These are phyloP conservation scores for Notospermus geniculatus DNA, from an alignment of 1,140 invertebrate species.

Conservation along the genomic window DNA sequence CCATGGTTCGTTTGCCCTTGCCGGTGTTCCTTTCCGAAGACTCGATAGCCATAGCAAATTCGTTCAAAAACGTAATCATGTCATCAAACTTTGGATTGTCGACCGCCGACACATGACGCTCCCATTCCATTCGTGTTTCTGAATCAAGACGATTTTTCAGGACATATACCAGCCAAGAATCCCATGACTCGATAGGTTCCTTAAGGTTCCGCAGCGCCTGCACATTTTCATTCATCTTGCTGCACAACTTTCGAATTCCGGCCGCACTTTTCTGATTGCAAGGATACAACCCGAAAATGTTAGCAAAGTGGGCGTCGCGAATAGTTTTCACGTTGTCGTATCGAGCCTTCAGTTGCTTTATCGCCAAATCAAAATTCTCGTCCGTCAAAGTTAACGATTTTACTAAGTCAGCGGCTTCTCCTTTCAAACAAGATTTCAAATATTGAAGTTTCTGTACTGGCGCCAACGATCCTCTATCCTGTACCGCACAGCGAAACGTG, in stretches of 20 bases:
- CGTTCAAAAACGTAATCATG: too few relatives aligned
- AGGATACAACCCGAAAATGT: background rate
- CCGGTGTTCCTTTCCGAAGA: too few relatives aligned
- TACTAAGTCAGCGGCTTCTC: background rate
- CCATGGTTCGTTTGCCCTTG: too few relatives aligned
- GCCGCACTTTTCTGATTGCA: background rate
- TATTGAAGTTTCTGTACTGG: background rate
- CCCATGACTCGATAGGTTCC: background rate
- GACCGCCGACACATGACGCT: too few relatives aligned
- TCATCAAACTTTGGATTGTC: too few relatives aligned
- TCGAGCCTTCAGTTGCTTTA: background rate
- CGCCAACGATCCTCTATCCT: background rate
- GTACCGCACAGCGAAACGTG: background rate
- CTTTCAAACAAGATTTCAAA: slow-evolving; percentile 1
- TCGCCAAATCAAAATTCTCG: background rate
- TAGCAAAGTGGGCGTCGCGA: background rate
- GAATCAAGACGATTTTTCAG: too few relatives aligned
- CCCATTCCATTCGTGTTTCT: too few relatives aligned
- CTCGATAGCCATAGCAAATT: too few relatives aligned
- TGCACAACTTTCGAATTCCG: background rate
- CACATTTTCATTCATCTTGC: background rate
- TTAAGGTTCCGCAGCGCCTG: background rate
- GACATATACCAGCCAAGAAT: background rate
- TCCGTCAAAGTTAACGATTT: background rate
- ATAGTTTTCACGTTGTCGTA: background rate